A percentile compares a stretch with the other conserved stretches of the same genome.
Conservation (phyloP, 1,140 invertebrate species). For the Limonius californicus region DNA sequence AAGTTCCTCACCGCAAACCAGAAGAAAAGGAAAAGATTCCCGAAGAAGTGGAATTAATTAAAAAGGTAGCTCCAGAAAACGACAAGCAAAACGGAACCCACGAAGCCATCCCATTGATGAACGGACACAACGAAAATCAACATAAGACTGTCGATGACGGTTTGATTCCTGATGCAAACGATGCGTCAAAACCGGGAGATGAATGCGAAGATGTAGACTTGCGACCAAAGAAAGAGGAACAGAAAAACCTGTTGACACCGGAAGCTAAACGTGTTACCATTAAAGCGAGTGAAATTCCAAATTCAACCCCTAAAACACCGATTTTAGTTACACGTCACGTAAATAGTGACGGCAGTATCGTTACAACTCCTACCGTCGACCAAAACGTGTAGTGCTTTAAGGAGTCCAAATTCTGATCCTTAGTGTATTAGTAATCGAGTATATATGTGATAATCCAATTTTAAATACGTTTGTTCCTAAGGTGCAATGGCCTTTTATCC, state of each 20-base stretch:
- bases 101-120: constrained; percentile 34
- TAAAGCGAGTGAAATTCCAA: constrained; percentile 59
- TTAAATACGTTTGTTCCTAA: constrained; percentile 1
- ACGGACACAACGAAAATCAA: constrained; percentile 39
- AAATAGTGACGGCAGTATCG: constrained; percentile 40
- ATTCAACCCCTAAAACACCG: constrained; percentile 57
- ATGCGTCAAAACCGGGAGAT: constrained; percentile 39
- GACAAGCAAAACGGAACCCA: not conserved
- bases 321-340: constrained; percentile 51
- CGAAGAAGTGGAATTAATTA: constrained; percentile 26
- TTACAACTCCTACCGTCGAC: constrained; percentile 25
- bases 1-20: constrained; percentile 29
- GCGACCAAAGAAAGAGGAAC: constrained; percentile 36
- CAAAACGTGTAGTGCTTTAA: constrained; percentile 3
- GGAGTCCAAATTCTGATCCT: too few relatives aligned
- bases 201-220: constrained; percentile 46
- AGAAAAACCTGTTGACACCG: constrained; percentile 45
- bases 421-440: not conserved
- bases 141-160: constrained; percentile 37
- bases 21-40: not conserved
- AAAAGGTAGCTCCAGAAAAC: constrained; percentile 26
- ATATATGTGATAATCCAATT: constrained; percentile 8
- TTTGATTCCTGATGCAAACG: constrained; percentile 31
- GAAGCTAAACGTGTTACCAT: constrained; percentile 62
- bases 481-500: constrained; percentile 5